Evolutionary conservation across 2,113 vertebrate species (phyloP), one percentile per base, ranked within the genome.

Genomic region (Notiomystis cincta): DNA sequence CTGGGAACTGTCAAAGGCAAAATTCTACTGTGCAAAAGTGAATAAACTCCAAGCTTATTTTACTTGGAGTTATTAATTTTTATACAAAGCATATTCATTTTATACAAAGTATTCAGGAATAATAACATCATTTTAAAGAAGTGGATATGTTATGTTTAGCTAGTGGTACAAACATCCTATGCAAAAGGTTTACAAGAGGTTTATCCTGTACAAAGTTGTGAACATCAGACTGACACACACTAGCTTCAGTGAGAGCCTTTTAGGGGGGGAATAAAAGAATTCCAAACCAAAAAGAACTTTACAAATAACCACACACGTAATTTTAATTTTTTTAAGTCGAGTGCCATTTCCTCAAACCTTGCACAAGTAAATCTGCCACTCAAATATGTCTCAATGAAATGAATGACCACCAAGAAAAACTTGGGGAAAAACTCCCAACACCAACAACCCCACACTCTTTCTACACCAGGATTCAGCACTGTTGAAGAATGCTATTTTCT

Each of bases 391-490:
- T 35, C 22, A 23, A 45, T 33, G 7, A 53, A 76, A 27, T 14
- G 6, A 90, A 81, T 0, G 0, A 54, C 6, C 13, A 7, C 5
- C 8, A 54, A 48, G 37, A 35, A n/a, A n/a, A n/a, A n/a, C n/a
- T 2, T 2, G 13, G 2, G 8, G 4, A 6, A 48, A 70, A 60
- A 25, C 40, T 4, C 0, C 1, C 9, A 60, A 66, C 17, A 58
- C 8, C n/a, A 48, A 37, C 15, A 90, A 19, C 28, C 11, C 38
- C 64, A n/a, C 10, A 21, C 5, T n/a, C 30, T 31, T 85, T 50
- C 22, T 22, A 40, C 6, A 76, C 54, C 31, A 40, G 9, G n/a
- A 67, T n/a, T 58, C 48, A 56, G 12, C 22, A 22, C 15, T 33
- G 6, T 8, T 66, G 33, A 80, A 82, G 8, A 73, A 82, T 35